phyloP scores from a whole-genome alignment of 2,888 invertebrate genomes.

The Amphimallon solstitiale region DNA sequence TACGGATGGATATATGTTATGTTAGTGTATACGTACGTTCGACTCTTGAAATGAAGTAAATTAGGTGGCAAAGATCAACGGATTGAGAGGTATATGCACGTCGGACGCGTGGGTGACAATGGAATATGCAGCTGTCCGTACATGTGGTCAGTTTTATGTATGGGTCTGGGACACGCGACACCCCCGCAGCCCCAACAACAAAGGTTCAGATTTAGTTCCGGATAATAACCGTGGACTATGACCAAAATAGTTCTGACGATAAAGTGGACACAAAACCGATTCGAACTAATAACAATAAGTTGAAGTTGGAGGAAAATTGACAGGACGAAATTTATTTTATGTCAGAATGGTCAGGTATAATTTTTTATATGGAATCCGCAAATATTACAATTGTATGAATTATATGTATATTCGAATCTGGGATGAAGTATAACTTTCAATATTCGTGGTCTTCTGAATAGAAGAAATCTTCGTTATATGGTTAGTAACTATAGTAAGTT shows the following conservation, averaged over 20 bases:
- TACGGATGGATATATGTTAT: slow-evolving; percentile 14
- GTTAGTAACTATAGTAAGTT: too few species aligned
- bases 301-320: not conserved
- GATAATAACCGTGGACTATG: slow-evolving; percentile 60
- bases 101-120: slow-evolving; percentile 61
- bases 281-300: not conserved
- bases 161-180: slow-evolving; percentile 49
- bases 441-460: too few species aligned
- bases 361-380: too few species aligned
- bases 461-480: too few species aligned
- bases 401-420: too few species aligned
- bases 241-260: slow-evolving; percentile 37
- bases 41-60: slow-evolving; percentile 57
- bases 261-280: not conserved
- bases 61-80: slow-evolving; percentile 56
- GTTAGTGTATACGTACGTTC: not conserved
- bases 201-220: slow-evolving; percentile 62
- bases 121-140: slow-evolving; percentile 59
- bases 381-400: too few species aligned
- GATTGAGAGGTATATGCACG: slow-evolving; percentile 51
- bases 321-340: too few species aligned
- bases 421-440: too few species aligned
- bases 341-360: too few species aligned
- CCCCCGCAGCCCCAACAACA: slow-evolving; percentile 56
- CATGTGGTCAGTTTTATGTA: slow-evolving; percentile 53